These are phyloP conservation scores for Reticulitermes lucifugus DNA, from an alignment of 2,888 invertebrate species.

Conservation along the genomic window DNA sequence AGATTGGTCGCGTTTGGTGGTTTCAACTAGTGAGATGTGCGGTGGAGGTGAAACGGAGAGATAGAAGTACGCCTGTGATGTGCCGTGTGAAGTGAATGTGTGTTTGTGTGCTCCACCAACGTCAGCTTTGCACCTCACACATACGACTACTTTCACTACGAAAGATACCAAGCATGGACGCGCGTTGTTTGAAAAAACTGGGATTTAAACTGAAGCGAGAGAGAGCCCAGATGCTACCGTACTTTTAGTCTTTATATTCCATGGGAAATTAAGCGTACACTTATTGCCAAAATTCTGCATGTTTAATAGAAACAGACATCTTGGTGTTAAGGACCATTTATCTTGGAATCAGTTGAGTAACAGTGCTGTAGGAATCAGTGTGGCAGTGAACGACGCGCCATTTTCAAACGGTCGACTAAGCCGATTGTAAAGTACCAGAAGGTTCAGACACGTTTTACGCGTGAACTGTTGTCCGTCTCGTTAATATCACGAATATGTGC, in stretches of 20 bases:
- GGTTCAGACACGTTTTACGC: neutral
- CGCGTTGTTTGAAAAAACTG: slow-evolving; percentile 40
- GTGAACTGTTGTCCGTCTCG: neutral
- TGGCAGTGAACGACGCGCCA: neutral
- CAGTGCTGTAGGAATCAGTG: neutral
- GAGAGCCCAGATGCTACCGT: neutral
- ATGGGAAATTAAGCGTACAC: too few relatives aligned
- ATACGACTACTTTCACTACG: neutral
- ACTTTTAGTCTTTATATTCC: neutral
- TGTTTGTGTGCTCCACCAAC: neutral
- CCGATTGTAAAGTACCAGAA: neutral
- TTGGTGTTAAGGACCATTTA: too few relatives aligned
- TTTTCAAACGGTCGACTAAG: neutral
- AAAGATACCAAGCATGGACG: slow-evolving; percentile 20
- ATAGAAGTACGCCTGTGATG: neutral
- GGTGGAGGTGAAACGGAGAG: slow-evolving; percentile 18
- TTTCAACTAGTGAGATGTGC: slow-evolving; percentile 2
- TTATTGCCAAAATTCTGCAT: too few relatives aligned
- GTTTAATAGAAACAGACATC: too few relatives aligned
- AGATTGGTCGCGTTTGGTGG: slow-evolving; percentile 7
- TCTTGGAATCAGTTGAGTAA: neutral
- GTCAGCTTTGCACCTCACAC: neutral
- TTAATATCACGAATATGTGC: neutral
- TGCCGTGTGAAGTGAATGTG: neutral
- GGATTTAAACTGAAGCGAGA: slow-evolving; percentile 33